Evolutionary conservation across 2,113 vertebrate genomes (phyloP), one percentile per base, ranked within the genome.

Genomic region (Hystrix cristata): DNA sequence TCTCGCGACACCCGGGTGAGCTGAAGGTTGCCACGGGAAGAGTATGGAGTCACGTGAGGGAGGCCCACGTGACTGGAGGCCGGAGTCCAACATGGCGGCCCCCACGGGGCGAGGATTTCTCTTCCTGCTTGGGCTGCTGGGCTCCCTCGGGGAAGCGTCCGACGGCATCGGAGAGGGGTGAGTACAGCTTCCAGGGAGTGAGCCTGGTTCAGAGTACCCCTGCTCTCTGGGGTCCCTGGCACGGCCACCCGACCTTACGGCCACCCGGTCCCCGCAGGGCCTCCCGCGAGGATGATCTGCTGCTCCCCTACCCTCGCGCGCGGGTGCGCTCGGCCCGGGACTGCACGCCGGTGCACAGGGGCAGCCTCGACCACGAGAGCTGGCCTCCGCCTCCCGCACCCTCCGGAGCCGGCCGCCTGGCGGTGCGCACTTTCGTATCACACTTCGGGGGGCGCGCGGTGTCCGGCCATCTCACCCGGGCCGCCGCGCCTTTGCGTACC

Each of bases 391-490:
- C 97, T 43, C 93, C 97, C 1, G 38, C 98, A 53, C 93, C 96
- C 81, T 95, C 51, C 51, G 87, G 81, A 84, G 67, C 96, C 0
- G 69, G 19, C 0, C 60, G 79, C 23, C 98, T 98, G 0, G 83
- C 97, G 64, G 98, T 99, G 1, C 96, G 98, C 86, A 82, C 96
- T 4, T 99, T 99, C 43, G 98, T 99, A 16, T 99, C 99, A 0
- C 95, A 98, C 29, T 72, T 99, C n/a, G 64, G 71, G 0, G 67
- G 2, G 3, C 71, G 69, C 57, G 91, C 97, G 0, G 98, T 99
- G 67, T 98, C 98, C 0, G 99, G 99, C 23, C 99, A 99, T 98
- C 95, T 99, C 95, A 99, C 99, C 0, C 96, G 99, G 2, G 99
- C 99, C 16, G 97, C 91, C 13, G 98, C 99, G 93, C 99, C 99